Evolutionary conservation across 2,888 invertebrate genomes (phyloP).

Genomic region (Andrena trimmerana): DNA sequence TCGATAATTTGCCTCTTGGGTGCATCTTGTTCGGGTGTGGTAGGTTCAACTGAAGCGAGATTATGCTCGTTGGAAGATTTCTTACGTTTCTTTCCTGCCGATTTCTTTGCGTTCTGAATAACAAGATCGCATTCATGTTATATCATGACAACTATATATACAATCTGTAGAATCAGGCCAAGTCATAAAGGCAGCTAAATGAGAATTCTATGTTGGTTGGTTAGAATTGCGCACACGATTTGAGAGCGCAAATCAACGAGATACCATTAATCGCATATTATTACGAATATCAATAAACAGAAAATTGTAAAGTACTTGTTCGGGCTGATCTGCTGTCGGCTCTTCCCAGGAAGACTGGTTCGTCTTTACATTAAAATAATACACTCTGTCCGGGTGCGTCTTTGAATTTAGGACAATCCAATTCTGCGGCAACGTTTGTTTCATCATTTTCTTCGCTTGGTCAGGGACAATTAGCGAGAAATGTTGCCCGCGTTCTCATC

Average conservation of each 20-base stretch:
- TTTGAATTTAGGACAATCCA: slow-evolving; percentile 78
- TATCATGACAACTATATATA: no score
- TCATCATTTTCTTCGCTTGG: slow-evolving; percentile 59
- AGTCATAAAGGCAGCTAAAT: no score
- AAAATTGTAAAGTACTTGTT: slow-evolving; percentile 45
- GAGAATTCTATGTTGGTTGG: no score
- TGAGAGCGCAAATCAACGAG: no score
- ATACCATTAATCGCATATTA: not conserved
- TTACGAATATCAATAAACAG: not conserved
- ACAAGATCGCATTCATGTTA: not conserved
- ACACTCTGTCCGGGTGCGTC: slow-evolving; percentile 76
- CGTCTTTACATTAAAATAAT: slow-evolving; percentile 80
- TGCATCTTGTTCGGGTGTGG: slow-evolving; percentile 45
- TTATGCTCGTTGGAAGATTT: not conserved
- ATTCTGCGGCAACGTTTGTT: slow-evolving; percentile 70
- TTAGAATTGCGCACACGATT: no score
- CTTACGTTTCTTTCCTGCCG: slow-evolving; percentile 10
- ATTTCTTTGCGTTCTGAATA: slow-evolving; percentile 15
- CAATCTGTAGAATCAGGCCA: no score
- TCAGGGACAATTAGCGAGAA: not conserved
- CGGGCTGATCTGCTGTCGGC: slow-evolving; percentile 53
- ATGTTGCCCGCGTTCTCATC: not conserved
- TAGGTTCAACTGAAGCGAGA: slow-evolving; percentile 5
- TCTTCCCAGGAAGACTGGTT: slow-evolving; percentile 75
- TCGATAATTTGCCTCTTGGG: not conserved